Base-by-base conservation (phyloP, 2,113 vertebrate genomes). In the Calonectris borealis region DNA sequence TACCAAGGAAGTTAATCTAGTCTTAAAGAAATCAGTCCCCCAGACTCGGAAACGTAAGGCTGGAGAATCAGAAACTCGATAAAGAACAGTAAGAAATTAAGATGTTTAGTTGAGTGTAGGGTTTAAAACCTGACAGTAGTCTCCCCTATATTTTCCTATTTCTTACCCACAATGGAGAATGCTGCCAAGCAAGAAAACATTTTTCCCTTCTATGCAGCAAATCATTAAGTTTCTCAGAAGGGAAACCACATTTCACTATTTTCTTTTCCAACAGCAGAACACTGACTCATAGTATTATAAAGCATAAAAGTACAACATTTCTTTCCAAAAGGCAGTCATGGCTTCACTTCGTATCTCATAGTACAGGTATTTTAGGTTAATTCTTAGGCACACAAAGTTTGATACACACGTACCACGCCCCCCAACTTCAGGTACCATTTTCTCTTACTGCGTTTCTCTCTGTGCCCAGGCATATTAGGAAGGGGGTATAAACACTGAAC, bases 311-410 rank as follows among this genome's bases (percentile, higher is more conserved):
- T 54, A 48, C 32, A 86, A 54, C 11, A 21, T 36, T 69, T 79
- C 52, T 55, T 91, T 89, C 66, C 81, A 91, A 82, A 96, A 96
- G 87, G 82, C 58, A 87, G 84, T 52, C 73, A 72, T 12, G 48
- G 69, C 89, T 93, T 94, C 65, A 51, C 65, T 79, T 76, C 38
- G 38, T 60, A 60, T 68, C 48, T 85, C 31, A 26, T 0, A n/a
- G 78, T 75, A 75, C 51, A 71, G 51, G 38, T 84, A 76, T 58
- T 90, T 85, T 26, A 82, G n/a, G 32, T 10, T n/a, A 60, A 52
- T 24, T 82, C 84, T 76, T 48, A 92, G 96, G 70, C 92, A 93
- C 82, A 46, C 3, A 1, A 89, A 64, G 14, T 78, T 32, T 46
- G 70, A 93, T 48, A 64, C 5, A 46, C 21, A 58, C 0, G 2